Conservation (phyloP, 2,888 invertebrate genomes). For the Amphipoea lucens region DNA sequence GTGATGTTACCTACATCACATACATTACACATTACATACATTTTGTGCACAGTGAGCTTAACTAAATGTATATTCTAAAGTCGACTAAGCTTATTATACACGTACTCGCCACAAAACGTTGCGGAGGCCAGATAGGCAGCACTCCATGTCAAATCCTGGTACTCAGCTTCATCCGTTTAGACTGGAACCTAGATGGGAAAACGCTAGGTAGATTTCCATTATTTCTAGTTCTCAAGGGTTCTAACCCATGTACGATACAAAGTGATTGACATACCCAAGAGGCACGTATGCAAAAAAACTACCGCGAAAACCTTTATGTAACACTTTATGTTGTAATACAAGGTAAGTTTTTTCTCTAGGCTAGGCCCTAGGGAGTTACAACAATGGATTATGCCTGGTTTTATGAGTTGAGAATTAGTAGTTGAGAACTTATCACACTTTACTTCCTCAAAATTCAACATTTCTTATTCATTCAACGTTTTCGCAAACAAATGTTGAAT, state of each 20-base stretch:
- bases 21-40: no score
- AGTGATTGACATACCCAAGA: conserved; percentile 30
- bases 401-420: background rate
- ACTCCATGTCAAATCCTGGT: background rate
- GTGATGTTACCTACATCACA: no score
- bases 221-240: background rate
- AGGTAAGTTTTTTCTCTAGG: background rate
- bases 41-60: no score
- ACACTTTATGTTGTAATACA: background rate
- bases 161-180: background rate
- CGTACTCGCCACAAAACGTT: background rate
- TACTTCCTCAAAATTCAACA: background rate
- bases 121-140: background rate
- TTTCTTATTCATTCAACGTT: background rate
- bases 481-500: background rate
- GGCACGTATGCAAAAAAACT: background rate
- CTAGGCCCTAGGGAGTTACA: background rate
- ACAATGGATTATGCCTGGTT: background rate
- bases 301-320: background rate
- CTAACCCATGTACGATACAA: background rate
- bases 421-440: background rate
- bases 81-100: background rate
- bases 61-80: no score
- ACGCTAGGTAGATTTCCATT: background rate
- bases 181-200: background rate